Percentiles rank a stretch among this genome's conserved stretches.
Evolutionary conservation across 2,797 vertebrate species (phyloP).

Genomic region (Cephalopachus bancanus): DNA sequence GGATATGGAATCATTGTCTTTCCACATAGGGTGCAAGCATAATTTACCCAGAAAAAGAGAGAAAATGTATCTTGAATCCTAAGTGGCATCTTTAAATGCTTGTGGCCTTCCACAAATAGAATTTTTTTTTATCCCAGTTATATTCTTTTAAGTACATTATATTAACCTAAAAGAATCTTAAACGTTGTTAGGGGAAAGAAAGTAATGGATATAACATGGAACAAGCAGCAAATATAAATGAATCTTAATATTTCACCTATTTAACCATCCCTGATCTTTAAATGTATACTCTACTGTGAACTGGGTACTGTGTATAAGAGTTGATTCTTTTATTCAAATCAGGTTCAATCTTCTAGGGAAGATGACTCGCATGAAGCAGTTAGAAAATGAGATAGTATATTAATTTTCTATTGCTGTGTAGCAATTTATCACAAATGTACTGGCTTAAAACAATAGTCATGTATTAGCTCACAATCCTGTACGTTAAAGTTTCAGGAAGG

Average conservation of each 20-base stretch:
- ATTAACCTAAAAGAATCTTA: neutral
- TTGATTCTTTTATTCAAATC: neutral
- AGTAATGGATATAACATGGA: neutral
- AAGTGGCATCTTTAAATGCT: neutral
- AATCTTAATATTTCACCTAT: constrained; percentile 20
- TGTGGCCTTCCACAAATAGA: neutral
- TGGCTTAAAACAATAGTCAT: neutral
- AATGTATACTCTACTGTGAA: neutral
- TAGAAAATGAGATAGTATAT: neutral
- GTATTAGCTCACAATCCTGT: neutral
- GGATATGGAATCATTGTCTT: neutral
- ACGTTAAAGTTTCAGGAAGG: neutral
- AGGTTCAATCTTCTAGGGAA: neutral
- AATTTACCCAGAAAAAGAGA: neutral
- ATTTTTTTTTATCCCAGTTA: neutral
- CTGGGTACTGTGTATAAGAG: neutral
- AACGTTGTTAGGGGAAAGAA: neutral
- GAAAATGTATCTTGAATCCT: neutral
- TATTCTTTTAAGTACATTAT: neutral
- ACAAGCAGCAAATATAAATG: neutral
- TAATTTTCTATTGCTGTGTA: neutral
- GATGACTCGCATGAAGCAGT: neutral
- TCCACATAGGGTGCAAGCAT: neutral
- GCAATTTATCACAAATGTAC: neutral
- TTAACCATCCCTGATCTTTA: neutral